These are phyloP conservation scores for Pyrocephalus nanus DNA, from an alignment of 2,797 vertebrate genomes.

Conservation along the genomic window DNA sequence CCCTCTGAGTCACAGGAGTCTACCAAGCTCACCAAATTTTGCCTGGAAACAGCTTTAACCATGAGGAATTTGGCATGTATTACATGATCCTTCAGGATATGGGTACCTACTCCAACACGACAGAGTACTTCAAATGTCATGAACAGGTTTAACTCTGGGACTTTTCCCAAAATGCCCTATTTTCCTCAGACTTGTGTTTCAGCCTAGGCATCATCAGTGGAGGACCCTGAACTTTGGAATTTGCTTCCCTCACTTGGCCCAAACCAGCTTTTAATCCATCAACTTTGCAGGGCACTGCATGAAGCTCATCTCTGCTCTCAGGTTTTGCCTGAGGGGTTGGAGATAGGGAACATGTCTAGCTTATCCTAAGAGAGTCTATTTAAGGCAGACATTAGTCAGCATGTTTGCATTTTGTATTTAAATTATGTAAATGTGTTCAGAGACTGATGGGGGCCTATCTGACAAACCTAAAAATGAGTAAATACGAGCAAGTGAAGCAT, in stretches of 20 bases:
- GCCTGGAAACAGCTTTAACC: background rate
- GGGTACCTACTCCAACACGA: fast-evolving
- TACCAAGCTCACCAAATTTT: background rate
- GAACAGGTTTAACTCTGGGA: background rate
- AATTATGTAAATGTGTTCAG: constrained; percentile 71
- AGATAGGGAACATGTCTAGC: constrained; percentile 55
- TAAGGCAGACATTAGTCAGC: constrained; percentile 72
- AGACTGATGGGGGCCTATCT: constrained; percentile 1
- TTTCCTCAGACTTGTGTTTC: background rate
- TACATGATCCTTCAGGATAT: background rate
- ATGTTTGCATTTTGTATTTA: constrained; percentile 70
- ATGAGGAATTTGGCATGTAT: background rate
- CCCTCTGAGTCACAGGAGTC: background rate
- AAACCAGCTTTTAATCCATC: background rate
- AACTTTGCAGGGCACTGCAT: background rate
- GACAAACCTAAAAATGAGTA: constrained; percentile 10
- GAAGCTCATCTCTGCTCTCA: constrained; percentile 34
- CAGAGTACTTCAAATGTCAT: background rate
- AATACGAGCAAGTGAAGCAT: background rate
- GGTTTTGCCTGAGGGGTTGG: constrained; percentile 54
- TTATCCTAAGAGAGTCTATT: constrained; percentile 67
- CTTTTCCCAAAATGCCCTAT: background rate
- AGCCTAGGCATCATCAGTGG: background rate
- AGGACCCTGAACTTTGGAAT: background rate
- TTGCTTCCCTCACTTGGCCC: background rate